These are phyloP conservation scores for Caenorhabditis remanei DNA, from an alignment of 1,140 invertebrate species.

Conservation along the genomic window DNA sequence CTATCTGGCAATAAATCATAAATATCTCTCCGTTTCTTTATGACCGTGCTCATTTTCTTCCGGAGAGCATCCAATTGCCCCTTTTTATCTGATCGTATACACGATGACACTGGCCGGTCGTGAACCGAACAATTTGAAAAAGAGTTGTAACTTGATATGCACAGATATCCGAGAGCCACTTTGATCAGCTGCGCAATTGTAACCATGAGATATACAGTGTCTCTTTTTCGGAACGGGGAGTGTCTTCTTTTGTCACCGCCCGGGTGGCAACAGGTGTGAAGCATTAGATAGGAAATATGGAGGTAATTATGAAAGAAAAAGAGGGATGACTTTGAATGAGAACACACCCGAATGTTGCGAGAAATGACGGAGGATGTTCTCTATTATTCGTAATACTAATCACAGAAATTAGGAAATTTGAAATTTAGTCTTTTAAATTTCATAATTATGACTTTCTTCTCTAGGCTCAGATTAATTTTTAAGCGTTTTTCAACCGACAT, in stretches of 20 bases:
- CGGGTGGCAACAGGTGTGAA: conserved; percentile 40
- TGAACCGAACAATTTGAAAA: conserved; percentile 27
- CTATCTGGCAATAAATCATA: conserved; percentile 25
- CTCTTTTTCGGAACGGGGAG: conserved; percentile 24
- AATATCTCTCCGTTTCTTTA: conserved; percentile 43
- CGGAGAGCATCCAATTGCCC: conserved; percentile 10
- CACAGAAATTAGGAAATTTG: no score
- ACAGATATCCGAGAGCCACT: neutral
- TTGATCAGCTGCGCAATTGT: conserved; percentile 47
- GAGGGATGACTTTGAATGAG: no score
- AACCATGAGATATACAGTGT: conserved; percentile 4
- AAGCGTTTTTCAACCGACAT: no score
- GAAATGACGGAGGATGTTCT: no score
- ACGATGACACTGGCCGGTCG: neutral
- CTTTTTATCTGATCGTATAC: conserved; percentile 21
- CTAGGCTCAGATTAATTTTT: no score
- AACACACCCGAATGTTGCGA: no score
- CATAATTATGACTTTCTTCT: no score
- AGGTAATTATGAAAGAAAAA: neutral
- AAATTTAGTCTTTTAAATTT: no score
- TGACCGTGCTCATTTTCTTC: conserved; percentile 31
- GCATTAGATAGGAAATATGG: neutral
- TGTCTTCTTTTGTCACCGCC: conserved; percentile 25
- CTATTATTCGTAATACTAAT: no score
- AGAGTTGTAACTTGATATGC: conserved; percentile 20